Conservation (phyloP, 2,113 vertebrate species). For the Lasiurus borealis region DNA sequence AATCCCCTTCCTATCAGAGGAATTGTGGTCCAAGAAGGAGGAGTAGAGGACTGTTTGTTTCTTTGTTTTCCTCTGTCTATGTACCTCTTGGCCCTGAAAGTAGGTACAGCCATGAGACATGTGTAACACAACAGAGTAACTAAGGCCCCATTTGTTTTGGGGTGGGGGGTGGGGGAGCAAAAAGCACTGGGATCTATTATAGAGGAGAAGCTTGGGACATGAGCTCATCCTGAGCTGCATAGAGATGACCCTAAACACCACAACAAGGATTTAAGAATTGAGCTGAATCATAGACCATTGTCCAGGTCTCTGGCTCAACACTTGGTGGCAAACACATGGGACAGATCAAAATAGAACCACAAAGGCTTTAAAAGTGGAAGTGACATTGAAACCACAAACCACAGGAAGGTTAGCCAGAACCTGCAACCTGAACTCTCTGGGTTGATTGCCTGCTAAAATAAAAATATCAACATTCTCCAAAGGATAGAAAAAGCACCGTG, state of each 20-base stretch:
- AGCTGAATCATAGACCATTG: not conserved
- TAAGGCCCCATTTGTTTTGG: not conserved
- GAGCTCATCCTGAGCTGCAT: not conserved
- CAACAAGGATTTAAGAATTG: not conserved
- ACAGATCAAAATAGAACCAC: not conserved
- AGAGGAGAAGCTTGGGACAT: not conserved
- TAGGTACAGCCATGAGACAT: not conserved
- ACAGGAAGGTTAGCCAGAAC: not conserved
- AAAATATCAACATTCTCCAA: conserved; percentile 36
- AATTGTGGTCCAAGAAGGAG: not conserved
- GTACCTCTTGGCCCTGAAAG: not conserved
- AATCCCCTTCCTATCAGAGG: not conserved
- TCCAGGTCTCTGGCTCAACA: not conserved
- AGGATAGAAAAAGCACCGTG: not conserved
- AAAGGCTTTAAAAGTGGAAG: not conserved
- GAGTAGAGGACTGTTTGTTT: not conserved
- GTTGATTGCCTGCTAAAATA: not conserved
- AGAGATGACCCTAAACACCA: not conserved
- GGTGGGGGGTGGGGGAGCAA: not conserved
- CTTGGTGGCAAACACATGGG: not conserved
- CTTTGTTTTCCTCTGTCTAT: not conserved
- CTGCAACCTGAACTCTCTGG: not conserved
- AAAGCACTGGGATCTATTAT: not conserved
- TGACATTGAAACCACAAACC: not conserved
- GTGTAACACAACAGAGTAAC: not conserved